Evolutionary conservation across 1,140 invertebrate genomes (phyloP).

Genomic region (Drosophila busckii): DNA sequence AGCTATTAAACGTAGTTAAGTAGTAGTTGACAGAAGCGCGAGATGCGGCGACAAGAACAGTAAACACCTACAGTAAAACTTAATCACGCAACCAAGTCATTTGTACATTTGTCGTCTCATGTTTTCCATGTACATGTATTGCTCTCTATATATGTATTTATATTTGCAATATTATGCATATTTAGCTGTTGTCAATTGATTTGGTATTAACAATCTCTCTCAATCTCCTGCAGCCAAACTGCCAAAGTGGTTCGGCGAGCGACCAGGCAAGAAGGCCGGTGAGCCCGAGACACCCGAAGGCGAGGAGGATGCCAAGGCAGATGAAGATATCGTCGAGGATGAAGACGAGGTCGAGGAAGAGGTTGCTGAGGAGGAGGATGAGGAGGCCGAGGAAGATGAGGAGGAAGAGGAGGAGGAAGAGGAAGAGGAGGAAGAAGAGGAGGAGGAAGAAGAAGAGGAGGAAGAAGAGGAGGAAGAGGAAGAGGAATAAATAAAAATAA

Average conservation of each 20-base stretch:
- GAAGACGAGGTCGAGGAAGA: conserved; percentile 86
- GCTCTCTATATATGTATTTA: neutral
- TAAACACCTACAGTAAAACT: conserved; percentile 5
- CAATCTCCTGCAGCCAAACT: conserved; percentile 85
- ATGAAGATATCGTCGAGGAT: conserved; percentile 85
- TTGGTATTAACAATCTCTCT: conserved; percentile 34
- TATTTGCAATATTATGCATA: no score
- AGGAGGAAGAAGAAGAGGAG: conserved; percentile 82
- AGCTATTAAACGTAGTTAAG: neutral
- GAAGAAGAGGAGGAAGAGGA: conserved; percentile 83
- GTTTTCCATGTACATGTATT: conserved; percentile 21
- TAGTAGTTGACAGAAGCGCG: neutral
- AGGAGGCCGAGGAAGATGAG: conserved; percentile 85
- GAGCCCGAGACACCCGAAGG: conserved; percentile 93
- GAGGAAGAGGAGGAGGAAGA: conserved; percentile 87
- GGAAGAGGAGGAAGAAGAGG: conserved; percentile 84
- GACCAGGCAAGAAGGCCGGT: conserved; percentile 93
- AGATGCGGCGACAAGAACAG: neutral
- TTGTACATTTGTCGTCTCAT: conserved; percentile 57
- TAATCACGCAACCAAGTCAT: conserved; percentile 24
- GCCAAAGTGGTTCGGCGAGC: conserved; percentile 96
- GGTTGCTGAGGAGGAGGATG: conserved; percentile 87
- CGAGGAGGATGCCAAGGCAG: conserved; percentile 90
- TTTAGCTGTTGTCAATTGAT: no score
- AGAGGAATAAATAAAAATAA: conserved; percentile 82